Conservation (phyloP, 2,888 invertebrate species). For the Bimastos eiseni region DNA sequence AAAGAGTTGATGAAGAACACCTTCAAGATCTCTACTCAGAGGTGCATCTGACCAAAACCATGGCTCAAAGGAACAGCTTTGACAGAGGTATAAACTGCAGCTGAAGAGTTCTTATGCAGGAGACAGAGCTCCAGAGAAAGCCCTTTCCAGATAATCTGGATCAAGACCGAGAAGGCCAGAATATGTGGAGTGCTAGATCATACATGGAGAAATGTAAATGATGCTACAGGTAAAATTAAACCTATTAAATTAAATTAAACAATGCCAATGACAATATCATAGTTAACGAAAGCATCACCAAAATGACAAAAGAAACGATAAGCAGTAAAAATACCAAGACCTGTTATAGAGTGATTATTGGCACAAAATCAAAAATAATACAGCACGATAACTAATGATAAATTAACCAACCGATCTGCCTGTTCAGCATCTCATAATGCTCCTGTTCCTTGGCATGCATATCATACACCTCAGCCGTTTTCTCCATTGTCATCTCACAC, state of each 20-base stretch:
- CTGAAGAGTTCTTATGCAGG: too few species aligned
- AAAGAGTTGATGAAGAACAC: too few species aligned
- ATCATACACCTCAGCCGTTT: slow-evolving; percentile 77
- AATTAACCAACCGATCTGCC: slow-evolving; percentile 67
- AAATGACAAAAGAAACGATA: neutral
- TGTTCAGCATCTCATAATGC: slow-evolving; percentile 78
- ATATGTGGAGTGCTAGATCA: neutral
- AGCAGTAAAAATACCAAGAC: neutral
- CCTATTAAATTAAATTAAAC: neutral
- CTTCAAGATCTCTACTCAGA: too few species aligned
- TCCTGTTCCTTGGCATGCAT: slow-evolving; percentile 83
- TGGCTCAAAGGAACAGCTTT: too few species aligned
- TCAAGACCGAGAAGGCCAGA: too few species aligned
- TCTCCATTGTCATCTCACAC: slow-evolving; percentile 83
- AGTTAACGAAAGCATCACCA: neutral
- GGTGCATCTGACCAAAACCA: too few species aligned
- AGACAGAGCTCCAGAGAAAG: too few species aligned
- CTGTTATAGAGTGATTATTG: neutral
- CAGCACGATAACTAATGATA: neutral
- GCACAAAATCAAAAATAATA: neutral
- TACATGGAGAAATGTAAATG: neutral
- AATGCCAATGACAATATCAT: neutral
- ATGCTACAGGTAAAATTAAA: neutral
- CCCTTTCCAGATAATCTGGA: too few species aligned
- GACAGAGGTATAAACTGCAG: too few species aligned